These are phyloP conservation scores for Dasysyrphus tricinctus DNA, from an alignment of 2,888 invertebrate genomes.

Conservation along the genomic window DNA sequence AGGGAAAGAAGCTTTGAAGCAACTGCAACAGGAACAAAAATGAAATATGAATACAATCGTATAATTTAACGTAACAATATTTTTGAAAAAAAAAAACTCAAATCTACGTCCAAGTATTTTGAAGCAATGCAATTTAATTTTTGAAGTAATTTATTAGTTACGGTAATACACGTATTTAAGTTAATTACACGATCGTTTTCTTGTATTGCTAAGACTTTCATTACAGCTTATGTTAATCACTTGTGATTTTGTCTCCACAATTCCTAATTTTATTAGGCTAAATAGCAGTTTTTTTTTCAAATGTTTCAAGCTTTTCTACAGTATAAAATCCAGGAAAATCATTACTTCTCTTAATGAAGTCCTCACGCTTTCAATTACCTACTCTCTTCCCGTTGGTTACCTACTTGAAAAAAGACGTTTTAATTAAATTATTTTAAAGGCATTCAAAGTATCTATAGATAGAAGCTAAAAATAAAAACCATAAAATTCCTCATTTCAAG, in stretches of 20 bases:
- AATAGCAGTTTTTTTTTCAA: background rate
- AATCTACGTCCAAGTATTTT: no score
- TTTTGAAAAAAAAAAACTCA: no score
- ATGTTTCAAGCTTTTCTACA: background rate
- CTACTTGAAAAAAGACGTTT: constrained; percentile 2
- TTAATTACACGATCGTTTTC: no score
- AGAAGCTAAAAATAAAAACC: constrained; percentile 1
- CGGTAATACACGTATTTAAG: no score
- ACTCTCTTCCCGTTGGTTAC: background rate
- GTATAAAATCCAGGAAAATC: background rate
- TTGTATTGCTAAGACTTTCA: no score
- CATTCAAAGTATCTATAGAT: constrained; percentile 27
- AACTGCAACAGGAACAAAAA: no score
- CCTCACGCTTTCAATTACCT: constrained; percentile 51
- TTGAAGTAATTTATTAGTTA: no score
- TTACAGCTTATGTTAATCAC: no score
- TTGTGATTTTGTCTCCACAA: background rate
- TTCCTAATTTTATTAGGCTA: background rate
- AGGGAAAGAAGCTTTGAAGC: no score
- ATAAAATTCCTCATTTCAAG: constrained; percentile 46
- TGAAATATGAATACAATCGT: no score
- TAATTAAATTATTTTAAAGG: constrained; percentile 49
- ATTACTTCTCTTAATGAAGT: constrained; percentile 30
- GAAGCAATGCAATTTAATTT: no score
- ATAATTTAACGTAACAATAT: no score